These are phyloP conservation scores for Vulpes lagopus DNA, from an alignment of 2,113 vertebrate genomes.

Conservation along the genomic window DNA sequence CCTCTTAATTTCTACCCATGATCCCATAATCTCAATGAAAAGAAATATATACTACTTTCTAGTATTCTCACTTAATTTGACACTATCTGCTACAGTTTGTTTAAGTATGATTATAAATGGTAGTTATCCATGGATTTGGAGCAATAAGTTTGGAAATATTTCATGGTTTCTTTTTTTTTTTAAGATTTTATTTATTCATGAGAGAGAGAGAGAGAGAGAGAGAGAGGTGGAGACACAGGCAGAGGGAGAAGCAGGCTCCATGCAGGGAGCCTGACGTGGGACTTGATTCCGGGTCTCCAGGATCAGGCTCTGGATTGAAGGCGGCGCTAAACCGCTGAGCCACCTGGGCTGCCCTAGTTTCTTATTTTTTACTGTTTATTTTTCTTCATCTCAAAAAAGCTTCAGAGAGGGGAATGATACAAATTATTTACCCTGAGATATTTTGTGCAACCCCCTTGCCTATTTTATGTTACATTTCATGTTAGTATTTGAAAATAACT, in stretches of 20 bases:
- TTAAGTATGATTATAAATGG: not conserved
- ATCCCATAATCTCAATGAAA: not conserved
- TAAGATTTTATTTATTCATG: no score
- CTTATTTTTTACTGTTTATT: not conserved
- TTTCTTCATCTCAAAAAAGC: not conserved
- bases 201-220: no score
- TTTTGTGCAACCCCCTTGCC: not conserved
- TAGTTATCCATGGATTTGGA: not conserved
- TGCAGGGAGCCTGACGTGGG: no score
- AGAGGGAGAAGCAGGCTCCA: no score
- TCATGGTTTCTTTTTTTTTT: not conserved
- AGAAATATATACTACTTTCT: not conserved
- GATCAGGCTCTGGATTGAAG: no score
- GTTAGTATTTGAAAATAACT: slow-evolving; percentile 5
- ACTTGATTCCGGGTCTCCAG: no score
- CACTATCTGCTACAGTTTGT: not conserved
- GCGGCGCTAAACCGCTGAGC: no score
- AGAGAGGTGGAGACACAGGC: no score
- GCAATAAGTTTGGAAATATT: not conserved
- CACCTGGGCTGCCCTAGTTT: not conserved
- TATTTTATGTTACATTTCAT: not conserved
- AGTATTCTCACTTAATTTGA: not conserved
- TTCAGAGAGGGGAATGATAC: not conserved
- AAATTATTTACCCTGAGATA: not conserved
- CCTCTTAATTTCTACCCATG: not conserved